Evolutionary conservation across 2,797 vertebrate genomes (phyloP), one percentile per base, ranked within the genome.

Genomic region (Bradypodion pumilum): DNA sequence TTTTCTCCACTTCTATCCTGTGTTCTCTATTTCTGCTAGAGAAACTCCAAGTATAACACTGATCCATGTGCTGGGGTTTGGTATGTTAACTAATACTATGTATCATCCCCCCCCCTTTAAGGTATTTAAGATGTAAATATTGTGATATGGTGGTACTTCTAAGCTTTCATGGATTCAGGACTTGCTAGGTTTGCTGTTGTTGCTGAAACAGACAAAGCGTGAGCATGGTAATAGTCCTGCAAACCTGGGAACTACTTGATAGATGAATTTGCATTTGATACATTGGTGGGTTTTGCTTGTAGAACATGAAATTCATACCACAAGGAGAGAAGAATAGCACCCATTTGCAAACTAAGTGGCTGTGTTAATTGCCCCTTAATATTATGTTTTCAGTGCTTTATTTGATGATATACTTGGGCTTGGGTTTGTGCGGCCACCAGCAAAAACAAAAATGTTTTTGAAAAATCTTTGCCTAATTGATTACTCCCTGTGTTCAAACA

Each of bases 381-480:
- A 65, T 74, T 60, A 74, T 49, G n/a, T 44, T 37, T 3, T 19
- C 60, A 49, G 6, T 63, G 46, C n/a, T 25, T 12, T n/a, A 49
- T 52, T n/a, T 21, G 32, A 27, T 82, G 44, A n/a, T 9, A 75
- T n/a, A 40, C 15, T 40, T 5, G 46, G 62, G 37, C 68, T 62
- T n/a, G n/a, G 42, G 35, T 21, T 44, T 59, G n/a, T 42, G 52
- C 52, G 16, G 32, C 12, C 32, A 84, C 32, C 27, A 65, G n/a
- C 42, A 27, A 70, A 81, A 35, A 56, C 16, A 25, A 59, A 83
- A 40, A 63, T 63, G 60, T 49, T 42, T 74, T 73, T 23, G 25
- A n/a, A 84, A 59, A 84, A 52, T 35, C 27, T 63, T 73, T 62
- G 68, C 37, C 72, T 60, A 72, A 81, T 81, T 72, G 68, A 84